Evolutionary conservation across 2,797 vertebrate species (phyloP), one percentile per base, ranked within the genome.

Genomic region (Sphenodon punctatus): DNA sequence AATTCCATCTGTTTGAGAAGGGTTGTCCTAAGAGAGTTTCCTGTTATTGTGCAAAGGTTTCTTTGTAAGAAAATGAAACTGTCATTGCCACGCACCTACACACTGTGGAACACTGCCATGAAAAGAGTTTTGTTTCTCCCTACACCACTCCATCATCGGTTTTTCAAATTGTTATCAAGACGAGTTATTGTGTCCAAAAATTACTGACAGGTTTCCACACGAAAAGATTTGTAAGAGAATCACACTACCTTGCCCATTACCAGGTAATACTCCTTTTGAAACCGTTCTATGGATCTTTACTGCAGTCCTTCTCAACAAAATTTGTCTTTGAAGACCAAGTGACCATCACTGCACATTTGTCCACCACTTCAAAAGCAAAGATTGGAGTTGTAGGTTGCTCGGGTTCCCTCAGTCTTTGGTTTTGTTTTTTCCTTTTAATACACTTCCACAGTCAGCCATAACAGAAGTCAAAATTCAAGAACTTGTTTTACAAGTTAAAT

Each of bases 41-140:
- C 84, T 87, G 23, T 78, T 82, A 78, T 69, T n/a, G 75, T 66
- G 85, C 22, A 70, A n/a, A 86, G 27, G n/a, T n/a, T 69, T 81
- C 78, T 61, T 69, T 72, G 8, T 25, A 79, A 73, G 46, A 89
- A 70, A 22, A 23, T 7, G 4, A 20, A 78, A 56, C 74, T 67
- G 38, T 15, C 79, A 75, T 87, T 59, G 27, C 68, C 86, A 56
- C 45, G 81, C n/a, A 64, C 36, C 49, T 69, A 89, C 73, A 53
- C 25, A 67, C 36, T 65, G 4, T 48, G 23, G 38, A 85, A 67
- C 58, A 79, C 34, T 64, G 79, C 56, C 56, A 65, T 20, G 53
- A 48, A 84, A 88, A 73, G 10, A 55, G 58, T 72, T 88, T 83
- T 73, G 65, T 64, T 34, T 55, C 85, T 61, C 30, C 20, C 65